Base-by-base conservation (phyloP, 1,140 invertebrate species). In the Macrobrachium nipponense region DNA sequence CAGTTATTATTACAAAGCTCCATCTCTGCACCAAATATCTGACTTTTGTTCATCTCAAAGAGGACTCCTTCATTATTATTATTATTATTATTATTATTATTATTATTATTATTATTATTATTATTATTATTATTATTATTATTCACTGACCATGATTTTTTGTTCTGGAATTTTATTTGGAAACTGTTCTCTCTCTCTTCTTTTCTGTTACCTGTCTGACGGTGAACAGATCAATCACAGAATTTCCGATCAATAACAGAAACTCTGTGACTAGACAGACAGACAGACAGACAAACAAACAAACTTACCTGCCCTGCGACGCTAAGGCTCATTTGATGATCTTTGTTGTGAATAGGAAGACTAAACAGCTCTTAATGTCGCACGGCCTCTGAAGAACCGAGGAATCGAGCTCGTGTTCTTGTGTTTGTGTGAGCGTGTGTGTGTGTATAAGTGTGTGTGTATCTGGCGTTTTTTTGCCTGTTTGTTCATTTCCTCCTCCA, bases 11-110 rank as follows among this genome's bases (percentile, higher is more conserved):
- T 66, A 81, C 58, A 80, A 82, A 87, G 61, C 18, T 12, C 62
- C 77, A 86, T 86, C 77, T 86, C 84, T 86, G 84, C 84, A 86
- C 84, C 84, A 86, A 86, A 86, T 86, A 86, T 79, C 83, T 79
- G n/a, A 64, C 60, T 66, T 23, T 20, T 77, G 76, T 82, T 82
- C 51, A 18, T 72, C 72, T 78, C 62, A 79, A 62, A 70, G 18
- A 72, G 62, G 80, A 79, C 73, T 72, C 58, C 61, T 72, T 17
- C 72, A 59, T 75, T 86, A 61, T 70, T 78, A 82, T 80, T 73
- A 44, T 44, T 18, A 51, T 51, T 51, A 51, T 51, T 51, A 51
- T 51, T 51, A 51, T 51, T 51, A 51, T 51, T 51, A 12, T 70
- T 78, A 75, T 80, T 44, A 44, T 44, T 18, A 51, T 51, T 6